These are phyloP conservation scores for Adelosebastes latens DNA, from an alignment of 2,797 vertebrate genomes.

Conservation along the genomic window DNA sequence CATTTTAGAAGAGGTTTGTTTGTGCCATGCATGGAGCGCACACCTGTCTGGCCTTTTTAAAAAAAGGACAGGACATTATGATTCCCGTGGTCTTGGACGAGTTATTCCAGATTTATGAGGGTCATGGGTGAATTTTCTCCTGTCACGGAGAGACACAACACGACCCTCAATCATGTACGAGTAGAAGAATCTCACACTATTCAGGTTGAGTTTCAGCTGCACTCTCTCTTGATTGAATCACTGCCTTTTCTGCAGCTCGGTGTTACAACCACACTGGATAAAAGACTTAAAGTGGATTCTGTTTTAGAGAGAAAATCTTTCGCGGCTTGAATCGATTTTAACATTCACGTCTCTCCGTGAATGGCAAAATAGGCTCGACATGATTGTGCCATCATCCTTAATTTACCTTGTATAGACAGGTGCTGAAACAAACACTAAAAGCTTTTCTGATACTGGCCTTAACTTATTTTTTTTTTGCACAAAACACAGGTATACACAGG, in stretches of 20 bases:
- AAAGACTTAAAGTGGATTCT: constrained; percentile 3
- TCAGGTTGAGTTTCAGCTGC: constrained; percentile 5
- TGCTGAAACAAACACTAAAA: not conserved
- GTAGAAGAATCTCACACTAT: not conserved
- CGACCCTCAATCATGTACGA: not conserved
- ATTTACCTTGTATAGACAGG: not conserved
- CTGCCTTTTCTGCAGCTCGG: constrained; percentile 7
- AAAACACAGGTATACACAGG: constrained; percentile 25
- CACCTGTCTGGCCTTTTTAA: constrained; percentile 13
- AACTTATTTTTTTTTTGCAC: not conserved
- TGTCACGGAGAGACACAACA: not conserved
- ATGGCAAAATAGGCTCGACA: not conserved
- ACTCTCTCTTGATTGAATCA: constrained; percentile 44
- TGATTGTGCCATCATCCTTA: not conserved
- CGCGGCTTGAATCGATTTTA: not conserved
- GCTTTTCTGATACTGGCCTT: not conserved
- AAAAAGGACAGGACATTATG: not conserved
- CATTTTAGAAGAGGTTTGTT: constrained; percentile 32
- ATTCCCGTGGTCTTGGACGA: not conserved
- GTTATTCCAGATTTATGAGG: not conserved
- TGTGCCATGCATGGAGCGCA: constrained; percentile 5
- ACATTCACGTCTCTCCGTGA: not conserved
- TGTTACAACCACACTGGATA: not conserved
- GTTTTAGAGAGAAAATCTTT: not conserved
- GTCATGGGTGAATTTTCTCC: not conserved